Conservation (phyloP, 2,113 vertebrate genomes). For the Nematolebias whitei region DNA sequence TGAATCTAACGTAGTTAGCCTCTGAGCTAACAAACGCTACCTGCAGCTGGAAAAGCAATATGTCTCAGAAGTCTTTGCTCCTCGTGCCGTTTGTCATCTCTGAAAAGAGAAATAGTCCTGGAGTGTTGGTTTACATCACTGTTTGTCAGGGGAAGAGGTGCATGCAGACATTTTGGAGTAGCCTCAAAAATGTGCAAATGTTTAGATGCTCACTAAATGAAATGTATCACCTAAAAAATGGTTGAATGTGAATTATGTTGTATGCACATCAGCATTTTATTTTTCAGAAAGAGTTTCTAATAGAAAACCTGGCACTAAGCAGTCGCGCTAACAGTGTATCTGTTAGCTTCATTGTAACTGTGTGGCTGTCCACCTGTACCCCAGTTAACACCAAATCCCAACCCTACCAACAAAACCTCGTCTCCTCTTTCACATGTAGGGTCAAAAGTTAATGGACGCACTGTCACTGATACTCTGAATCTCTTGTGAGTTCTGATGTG, state of each 20-base stretch:
- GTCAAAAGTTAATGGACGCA: constrained; percentile 46
- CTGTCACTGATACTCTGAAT: constrained; percentile 37
- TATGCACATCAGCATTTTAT: constrained; percentile 27
- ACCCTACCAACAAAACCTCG: not conserved
- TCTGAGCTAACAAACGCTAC: constrained; percentile 48
- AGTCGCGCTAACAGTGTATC: constrained; percentile 5
- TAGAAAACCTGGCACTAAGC: constrained; percentile 25
- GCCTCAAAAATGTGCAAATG: not conserved
- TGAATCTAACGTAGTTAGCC: constrained; percentile 25
- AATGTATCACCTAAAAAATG: not conserved
- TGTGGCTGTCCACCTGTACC: constrained; percentile 5
- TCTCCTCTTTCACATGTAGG: not conserved
- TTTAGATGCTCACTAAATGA: not conserved
- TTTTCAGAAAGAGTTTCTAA: constrained; percentile 23
- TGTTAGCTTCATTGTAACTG: constrained; percentile 11
- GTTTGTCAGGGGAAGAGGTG: constrained; percentile 19
- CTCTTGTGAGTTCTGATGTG: constrained; percentile 36
- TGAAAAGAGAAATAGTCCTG: constrained; percentile 42
- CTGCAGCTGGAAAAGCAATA: constrained; percentile 58
- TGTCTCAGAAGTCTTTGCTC: constrained; percentile 42
- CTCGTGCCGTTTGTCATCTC: constrained; percentile 51
- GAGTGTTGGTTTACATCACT: constrained; percentile 52
- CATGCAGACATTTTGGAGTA: not conserved
- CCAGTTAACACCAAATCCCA: constrained; percentile 14
- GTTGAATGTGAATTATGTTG: constrained; percentile 30